Evolutionary conservation across 2,797 vertebrate species (phyloP).

Genomic region (Paratrypauchen microcephalus): DNA sequence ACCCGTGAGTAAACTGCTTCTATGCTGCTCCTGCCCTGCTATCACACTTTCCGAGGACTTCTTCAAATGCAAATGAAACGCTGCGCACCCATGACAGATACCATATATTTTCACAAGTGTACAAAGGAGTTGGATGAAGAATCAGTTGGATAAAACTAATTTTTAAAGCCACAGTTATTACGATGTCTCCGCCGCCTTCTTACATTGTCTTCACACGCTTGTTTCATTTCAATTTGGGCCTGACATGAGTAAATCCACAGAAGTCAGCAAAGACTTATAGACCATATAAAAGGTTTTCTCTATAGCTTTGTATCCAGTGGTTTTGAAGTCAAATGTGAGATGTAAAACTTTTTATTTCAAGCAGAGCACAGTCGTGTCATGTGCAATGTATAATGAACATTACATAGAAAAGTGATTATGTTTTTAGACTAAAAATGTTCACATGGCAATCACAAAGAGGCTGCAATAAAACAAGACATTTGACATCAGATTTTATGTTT

Average conservation of each 20-base stretch:
- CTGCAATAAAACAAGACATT: no score
- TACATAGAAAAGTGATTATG: background rate
- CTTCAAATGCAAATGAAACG: slow-evolving; percentile 48
- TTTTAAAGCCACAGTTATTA: slow-evolving; percentile 33
- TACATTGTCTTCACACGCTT: slow-evolving; percentile 29
- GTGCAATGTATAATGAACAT: slow-evolving; percentile 30
- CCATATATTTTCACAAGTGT: slow-evolving; percentile 38
- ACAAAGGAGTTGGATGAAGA: slow-evolving; percentile 24
- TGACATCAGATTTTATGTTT: no score
- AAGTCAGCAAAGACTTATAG: slow-evolving; percentile 14
- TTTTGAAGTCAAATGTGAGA: slow-evolving; percentile 33
- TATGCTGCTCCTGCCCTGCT: slow-evolving; percentile 33
- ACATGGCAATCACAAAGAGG: no score
- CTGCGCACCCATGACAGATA: slow-evolving; percentile 38
- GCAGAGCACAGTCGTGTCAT: slow-evolving; percentile 49
- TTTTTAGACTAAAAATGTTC: background rate
- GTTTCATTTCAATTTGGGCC: slow-evolving; percentile 41
- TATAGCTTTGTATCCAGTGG: slow-evolving; percentile 11
- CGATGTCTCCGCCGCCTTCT: slow-evolving; percentile 23
- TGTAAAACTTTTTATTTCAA: slow-evolving; percentile 38
- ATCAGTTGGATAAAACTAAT: slow-evolving; percentile 30
- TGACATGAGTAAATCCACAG: slow-evolving; percentile 27
- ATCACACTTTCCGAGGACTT: slow-evolving; percentile 51
- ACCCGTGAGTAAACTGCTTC: slow-evolving; percentile 48
- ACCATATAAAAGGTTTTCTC: slow-evolving; percentile 16